Conservation (phyloP, 2,888 invertebrate species). For the Seira sanloemensis region DNA sequence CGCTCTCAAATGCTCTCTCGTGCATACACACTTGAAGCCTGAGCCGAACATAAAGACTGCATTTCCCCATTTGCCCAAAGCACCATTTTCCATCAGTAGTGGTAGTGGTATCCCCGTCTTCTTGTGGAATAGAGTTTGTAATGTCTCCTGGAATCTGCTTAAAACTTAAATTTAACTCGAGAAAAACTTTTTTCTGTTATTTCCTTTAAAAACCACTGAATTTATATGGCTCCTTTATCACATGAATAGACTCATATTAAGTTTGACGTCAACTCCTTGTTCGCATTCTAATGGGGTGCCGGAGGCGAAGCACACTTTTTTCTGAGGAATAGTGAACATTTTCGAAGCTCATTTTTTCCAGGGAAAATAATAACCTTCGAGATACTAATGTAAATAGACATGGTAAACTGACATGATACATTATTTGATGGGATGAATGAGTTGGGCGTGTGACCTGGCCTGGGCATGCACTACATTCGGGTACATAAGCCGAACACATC, state of each 20-base stretch:
- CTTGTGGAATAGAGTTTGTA: too few species aligned
- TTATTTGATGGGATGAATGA: background rate
- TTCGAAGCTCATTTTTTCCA: background rate
- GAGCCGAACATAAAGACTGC: background rate
- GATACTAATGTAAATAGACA: background rate
- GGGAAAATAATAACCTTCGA: too few species aligned
- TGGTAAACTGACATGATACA: background rate
- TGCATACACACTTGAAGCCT: constrained; percentile 23
- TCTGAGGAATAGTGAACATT: background rate
- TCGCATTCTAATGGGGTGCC: background rate
- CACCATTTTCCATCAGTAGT: background rate
- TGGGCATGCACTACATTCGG: background rate
- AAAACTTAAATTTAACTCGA: too few species aligned
- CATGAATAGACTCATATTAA: too few species aligned
- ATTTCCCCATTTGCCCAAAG: background rate
- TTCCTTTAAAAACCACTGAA: too few species aligned
- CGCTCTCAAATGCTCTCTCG: background rate
- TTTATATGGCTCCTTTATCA: too few species aligned
- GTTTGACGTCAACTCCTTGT: background rate
- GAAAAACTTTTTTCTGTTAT: too few species aligned
- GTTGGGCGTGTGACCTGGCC: background rate
- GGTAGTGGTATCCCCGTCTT: too few species aligned
- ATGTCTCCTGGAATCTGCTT: too few species aligned
- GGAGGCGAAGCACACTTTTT: background rate
- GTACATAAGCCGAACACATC: too few species aligned